A percentile compares a stretch with the other conserved stretches of the same genome.
These are phyloP conservation scores for Megalops atlanticus DNA, from an alignment of 2,113 vertebrate species.

Conservation along the genomic window DNA sequence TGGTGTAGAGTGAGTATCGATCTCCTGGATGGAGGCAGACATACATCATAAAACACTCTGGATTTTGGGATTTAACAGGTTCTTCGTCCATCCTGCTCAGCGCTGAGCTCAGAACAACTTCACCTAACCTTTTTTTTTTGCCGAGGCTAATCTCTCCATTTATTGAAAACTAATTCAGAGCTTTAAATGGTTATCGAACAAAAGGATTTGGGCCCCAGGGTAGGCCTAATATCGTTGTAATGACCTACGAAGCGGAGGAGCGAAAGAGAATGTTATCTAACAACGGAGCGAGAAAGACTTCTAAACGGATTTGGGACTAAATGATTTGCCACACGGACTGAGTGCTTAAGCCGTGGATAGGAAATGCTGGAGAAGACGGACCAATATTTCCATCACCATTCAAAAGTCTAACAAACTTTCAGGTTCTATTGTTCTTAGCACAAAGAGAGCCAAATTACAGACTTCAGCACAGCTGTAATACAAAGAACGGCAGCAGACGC, in stretches of 20 bases:
- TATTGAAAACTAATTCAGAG: not conserved
- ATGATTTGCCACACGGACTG: not conserved
- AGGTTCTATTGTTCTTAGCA: not conserved
- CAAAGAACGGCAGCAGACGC: not conserved
- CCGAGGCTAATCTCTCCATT: not conserved
- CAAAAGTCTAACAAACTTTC: not conserved
- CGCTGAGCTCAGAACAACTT: too few species aligned
- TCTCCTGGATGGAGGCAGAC: too few species aligned
- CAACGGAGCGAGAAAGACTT: not conserved
- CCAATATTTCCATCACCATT: not conserved
- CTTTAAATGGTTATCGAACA: not conserved
- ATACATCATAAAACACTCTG: too few species aligned
- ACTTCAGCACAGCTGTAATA: not conserved
- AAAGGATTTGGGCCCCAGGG: not conserved
- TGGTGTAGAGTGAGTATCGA: too few species aligned
- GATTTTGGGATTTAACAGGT: too few species aligned
- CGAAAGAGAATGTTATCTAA: not conserved
- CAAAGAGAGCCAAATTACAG: not conserved
- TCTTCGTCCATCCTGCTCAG: too few species aligned
- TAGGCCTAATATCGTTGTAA: not conserved
- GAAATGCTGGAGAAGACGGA: not conserved
- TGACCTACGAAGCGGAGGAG: not conserved
- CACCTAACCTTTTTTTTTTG: too few species aligned
- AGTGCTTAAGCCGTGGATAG: not conserved
- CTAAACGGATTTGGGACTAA: not conserved